Base-by-base conservation (phyloP, 2,113 vertebrate species). In the Sinocyclocheilus anshuiensis region DNA sequence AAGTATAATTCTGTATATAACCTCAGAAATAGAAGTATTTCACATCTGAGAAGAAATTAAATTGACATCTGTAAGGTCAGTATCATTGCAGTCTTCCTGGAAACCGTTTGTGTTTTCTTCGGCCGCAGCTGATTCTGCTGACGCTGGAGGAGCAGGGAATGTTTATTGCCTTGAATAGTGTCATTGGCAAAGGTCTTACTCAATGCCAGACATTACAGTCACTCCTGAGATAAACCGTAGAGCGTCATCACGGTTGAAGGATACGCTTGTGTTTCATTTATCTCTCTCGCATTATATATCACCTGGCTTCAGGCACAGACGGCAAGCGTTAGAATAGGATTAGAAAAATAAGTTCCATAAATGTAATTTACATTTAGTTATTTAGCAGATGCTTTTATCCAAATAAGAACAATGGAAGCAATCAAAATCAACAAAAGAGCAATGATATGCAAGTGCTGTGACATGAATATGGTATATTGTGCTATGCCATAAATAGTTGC, bases 151-250 rank as follows among this genome's bases (percentile, higher is more conserved):
- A n/a, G 29, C 24, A 55, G 48, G 5, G 48, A 55, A 22, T 55
- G 65, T 71, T 53, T 83, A 69, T 55, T 33, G 48, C 76, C 76
- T 77, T 77, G 76, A 55, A 1, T 5, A 33, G 4, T 77, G 76
- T 50, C 76, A 55, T 55, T 77, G 76, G 26, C 24, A 61, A 80
- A 61, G 77, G 77, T 59, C 77, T 39, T 59, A 13, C 4, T 59
- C 77, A 80, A 80, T 80, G 77, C 77, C 77, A 80, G 77, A 80
- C 77, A 29, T 77, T 20, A 26, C 26, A 55, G 48, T 26, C 45
- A 6, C 22, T 48, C 72, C 42, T 16, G n/a, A 80, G 55, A 80
- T 42, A 80, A 22, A 61, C 26, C 3, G 20, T 2, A 57, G 55
- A 22, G 59, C 4, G 20, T 36, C 53, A 11, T 39, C 77, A n/a